A percentile compares a stretch with the other conserved stretches of the same genome.
Evolutionary conservation across 2,113 vertebrate genomes (phyloP).

Genomic region (Siphamia tubifer): DNA sequence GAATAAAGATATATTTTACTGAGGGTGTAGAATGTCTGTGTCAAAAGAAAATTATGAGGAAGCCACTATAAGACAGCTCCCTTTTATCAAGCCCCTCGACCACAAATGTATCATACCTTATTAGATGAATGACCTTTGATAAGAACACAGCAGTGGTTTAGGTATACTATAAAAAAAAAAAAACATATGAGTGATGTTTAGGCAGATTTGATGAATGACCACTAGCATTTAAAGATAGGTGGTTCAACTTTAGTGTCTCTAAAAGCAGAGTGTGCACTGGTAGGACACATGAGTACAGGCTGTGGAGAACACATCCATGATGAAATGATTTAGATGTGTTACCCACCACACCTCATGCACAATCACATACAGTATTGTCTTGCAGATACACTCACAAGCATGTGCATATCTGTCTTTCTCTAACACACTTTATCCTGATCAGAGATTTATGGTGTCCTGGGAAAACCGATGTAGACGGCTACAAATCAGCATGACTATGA

Average conservation of each 20-base stretch:
- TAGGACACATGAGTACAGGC: neutral
- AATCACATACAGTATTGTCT: neutral
- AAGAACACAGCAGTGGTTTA: no score
- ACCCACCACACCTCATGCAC: neutral
- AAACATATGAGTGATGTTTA: no score
- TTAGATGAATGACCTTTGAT: no score
- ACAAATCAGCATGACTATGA: constrained; percentile 91
- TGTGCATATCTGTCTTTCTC: constrained; percentile 24
- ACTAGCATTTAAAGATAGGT: no score
- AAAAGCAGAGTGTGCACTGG: neutral
- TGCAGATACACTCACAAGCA: neutral
- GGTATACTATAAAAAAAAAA: no score
- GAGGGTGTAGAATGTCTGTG: no score
- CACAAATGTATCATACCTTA: no score
- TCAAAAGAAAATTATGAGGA: no score
- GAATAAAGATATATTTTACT: no score
- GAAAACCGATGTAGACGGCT: constrained; percentile 86
- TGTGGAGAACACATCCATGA: neutral
- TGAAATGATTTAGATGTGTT: neutral
- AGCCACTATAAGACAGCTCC: no score
- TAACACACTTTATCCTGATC: constrained; percentile 66
- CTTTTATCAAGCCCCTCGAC: no score
- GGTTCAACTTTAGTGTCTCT: neutral
- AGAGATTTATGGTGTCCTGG: constrained; percentile 88
- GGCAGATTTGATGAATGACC: no score